Evolutionary conservation across 1,140 invertebrate genomes (phyloP), one percentile per base, ranked within the genome.

Genomic region (Drosophila sp.): DNA sequence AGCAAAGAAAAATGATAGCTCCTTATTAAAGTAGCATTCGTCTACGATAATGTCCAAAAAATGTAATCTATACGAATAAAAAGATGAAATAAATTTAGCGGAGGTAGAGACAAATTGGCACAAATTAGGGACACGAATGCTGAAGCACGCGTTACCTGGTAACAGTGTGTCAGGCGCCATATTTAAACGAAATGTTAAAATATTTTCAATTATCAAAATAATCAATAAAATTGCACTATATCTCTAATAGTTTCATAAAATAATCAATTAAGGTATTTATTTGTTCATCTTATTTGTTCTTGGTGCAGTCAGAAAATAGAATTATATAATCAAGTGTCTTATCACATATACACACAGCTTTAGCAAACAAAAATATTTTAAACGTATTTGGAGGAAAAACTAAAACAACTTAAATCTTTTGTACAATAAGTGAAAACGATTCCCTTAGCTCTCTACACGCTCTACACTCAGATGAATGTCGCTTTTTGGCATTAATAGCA

Each of bases 401-500:
- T 66, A 72, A 75, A 65, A 76, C 60, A 72, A 69, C 60, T 38
- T n/a, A 62, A 78, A 61, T 41, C 17, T 35, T 66, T 78, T 81
- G 63, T 77, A 50, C 44, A 50, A 50, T 27, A 50, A 25, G 27
- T 17, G 7, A 50, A 50, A 50, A 85, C 70, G 79, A 33, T 61
- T 7, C 7, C 33, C 6, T 73, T 63, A 72, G 57, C 65, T 60
- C 8, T 69, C 64, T 54, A 79, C 23, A 27, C 66, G 50, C 41
- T 89, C 84, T 47, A 91, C 78, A n/a, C 58, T 68, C 10, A 91
- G 66, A 6, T 56, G 56, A 17, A 91, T 90, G 33, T 78, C 75
- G 23, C 25, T 55, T 47, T 92, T 85, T 8, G 93, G 93, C 55
- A 81, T 63, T 50, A 93, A 67, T 57, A 93, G 72, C 33, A 93